Conservation (phyloP, 2,113 vertebrate species). For the Gorsachius goisagi region DNA sequence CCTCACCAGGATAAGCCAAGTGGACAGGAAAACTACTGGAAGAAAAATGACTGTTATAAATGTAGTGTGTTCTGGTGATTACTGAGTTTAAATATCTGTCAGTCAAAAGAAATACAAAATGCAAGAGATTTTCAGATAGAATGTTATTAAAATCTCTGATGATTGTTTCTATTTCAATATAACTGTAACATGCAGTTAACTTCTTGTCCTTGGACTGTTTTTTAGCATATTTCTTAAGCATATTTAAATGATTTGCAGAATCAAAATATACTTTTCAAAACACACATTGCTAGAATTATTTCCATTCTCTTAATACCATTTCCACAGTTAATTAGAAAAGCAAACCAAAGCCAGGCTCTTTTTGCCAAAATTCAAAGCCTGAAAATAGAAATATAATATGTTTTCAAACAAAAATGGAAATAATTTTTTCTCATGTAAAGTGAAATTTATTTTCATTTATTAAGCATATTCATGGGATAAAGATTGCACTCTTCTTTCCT, state of each 20-base stretch:
- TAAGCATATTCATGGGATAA: neutral
- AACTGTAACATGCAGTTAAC: neutral
- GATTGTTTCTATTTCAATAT: neutral
- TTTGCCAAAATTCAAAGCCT: neutral
- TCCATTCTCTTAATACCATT: neutral
- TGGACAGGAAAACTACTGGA: neutral
- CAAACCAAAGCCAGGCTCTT: rapidly evolving
- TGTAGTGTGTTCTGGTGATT: neutral
- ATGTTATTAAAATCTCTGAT: neutral
- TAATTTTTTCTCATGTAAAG: neutral
- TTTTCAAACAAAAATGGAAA: neutral
- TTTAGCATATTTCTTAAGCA: neutral
- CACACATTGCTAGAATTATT: neutral
- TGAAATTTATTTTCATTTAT: neutral
- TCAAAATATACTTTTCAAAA: neutral
- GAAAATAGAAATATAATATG: neutral
- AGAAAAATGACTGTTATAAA: neutral
- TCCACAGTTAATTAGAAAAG: neutral
- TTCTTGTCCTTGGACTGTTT: neutral
- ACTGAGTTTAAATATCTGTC: neutral
- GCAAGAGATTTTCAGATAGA: neutral
- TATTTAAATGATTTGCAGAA: neutral
- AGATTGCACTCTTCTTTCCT: neutral
- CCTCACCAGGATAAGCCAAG: neutral
- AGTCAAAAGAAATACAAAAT: neutral